Base-by-base conservation (phyloP, 2,113 vertebrate genomes). In the Gymnarchus niloticus region DNA sequence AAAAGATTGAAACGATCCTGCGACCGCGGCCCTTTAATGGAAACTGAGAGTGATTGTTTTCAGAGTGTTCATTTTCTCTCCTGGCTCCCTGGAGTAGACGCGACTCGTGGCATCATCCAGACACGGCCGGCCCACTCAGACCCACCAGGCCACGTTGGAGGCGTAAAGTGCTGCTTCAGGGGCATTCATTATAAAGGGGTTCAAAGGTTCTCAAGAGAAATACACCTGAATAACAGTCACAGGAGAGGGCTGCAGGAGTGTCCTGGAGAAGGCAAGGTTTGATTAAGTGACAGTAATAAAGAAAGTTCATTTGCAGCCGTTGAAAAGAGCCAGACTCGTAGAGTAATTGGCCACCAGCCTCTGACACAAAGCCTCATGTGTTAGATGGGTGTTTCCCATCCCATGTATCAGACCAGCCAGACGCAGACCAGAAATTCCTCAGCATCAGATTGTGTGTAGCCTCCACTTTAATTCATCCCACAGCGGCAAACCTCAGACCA, bases 1-100 rank as follows among this genome's bases (percentile, higher is more conserved):
- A 86, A 89, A 91, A 90, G 90, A 92, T 91, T 88, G 87, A 90
- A 90, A 90, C 89, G 86, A 88, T 86, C 25, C 46, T 48, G 3
- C 87, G 48, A 83, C 84, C 78, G 0, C 56, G 85, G 86, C 85
- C 85, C 85, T 83, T 87, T 49, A 57, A 87, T 7, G 19, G 86
- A 88, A 89, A 83, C 86, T 80, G 84, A 19, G 6, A 57, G 61
- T 85, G 89, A 86, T 41, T 49, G 0, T 59, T 57, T 83, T 33
- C 59, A 1, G 25, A n/a, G 33, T 33, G 25, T 65, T 86, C 52
- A 77, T 54, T 84, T 59, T 59, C 85, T 87, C 69, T 41, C 28
- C 83, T 56, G 17, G 59, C 28, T 44, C 56, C 6, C 86, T 77
- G 82, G 87, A 89, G 89, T 90, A 88, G 91, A 87, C 57, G 9